A percentile compares a stretch with the other conserved stretches of the same genome.
These are phyloP conservation scores for Ectobius pallidus DNA, from an alignment of 2,888 invertebrate genomes.

Conservation along the genomic window DNA sequence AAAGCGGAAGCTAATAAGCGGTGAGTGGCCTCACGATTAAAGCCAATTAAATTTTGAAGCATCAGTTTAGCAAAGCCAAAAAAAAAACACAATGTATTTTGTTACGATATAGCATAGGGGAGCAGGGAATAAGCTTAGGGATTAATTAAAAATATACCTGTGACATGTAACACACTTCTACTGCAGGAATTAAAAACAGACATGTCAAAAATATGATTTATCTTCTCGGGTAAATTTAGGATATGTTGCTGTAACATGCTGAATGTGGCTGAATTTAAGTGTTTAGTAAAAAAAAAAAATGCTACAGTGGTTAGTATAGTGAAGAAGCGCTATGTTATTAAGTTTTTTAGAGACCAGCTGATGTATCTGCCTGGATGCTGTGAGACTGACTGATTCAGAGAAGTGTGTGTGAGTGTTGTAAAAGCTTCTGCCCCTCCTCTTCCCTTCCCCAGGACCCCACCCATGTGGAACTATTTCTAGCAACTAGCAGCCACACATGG, in stretches of 20 bases:
- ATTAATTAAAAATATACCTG: conserved; percentile 28
- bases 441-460: conserved; percentile 38
- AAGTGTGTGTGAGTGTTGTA: conserved; percentile 28
- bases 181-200: conserved; percentile 3
- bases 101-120: too few species aligned
- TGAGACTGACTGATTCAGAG: conserved; percentile 31
- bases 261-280: background rate
- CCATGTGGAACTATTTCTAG: conserved; percentile 43
- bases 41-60: too few species aligned
- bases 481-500: conserved; percentile 53
- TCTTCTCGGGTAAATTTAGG: background rate
- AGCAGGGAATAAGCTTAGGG: too few species aligned
- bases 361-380: conserved; percentile 26
- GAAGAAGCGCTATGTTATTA: conserved; percentile 7
- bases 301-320: conserved; percentile 2
- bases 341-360: conserved; percentile 7
- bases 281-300: background rate
- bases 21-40: too few species aligned
- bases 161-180: conserved; percentile 25
- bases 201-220: conserved; percentile 12
- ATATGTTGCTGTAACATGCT: background rate
- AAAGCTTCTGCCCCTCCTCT: conserved; percentile 35
- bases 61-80: too few species aligned
- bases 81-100: too few species aligned
- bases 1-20: too few species aligned